Evolutionary conservation across 2,797 vertebrate species (phyloP).

Genomic region (Borostomias antarcticus): DNA sequence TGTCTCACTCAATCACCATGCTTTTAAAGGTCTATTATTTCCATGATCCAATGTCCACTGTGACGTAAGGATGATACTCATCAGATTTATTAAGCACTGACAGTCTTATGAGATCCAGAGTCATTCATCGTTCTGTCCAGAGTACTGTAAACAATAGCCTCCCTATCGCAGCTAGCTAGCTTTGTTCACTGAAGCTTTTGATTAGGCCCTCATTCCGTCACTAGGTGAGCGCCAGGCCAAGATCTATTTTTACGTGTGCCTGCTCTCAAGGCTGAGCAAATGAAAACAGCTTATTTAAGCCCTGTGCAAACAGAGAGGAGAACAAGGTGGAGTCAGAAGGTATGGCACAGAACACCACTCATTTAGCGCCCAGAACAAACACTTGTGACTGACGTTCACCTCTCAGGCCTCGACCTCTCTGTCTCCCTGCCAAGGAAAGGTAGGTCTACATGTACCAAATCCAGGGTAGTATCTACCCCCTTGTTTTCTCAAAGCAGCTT

Average conservation of each 20-base stretch:
- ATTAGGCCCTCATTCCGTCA: conserved; percentile 23
- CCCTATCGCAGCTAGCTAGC: neutral
- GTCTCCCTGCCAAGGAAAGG: neutral
- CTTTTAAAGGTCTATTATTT: neutral
- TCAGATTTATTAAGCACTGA: neutral
- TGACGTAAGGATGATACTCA: neutral
- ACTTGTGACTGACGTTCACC: conserved; percentile 3
- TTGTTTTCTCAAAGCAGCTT: neutral
- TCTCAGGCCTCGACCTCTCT: neutral
- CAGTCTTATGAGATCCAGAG: neutral
- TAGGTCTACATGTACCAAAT: no score
- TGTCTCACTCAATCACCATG: no score
- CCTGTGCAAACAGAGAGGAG: conserved; percentile 27
- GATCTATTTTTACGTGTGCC: conserved; percentile 34
- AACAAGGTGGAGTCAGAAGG: conserved; percentile 1
- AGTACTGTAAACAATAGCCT: neutral
- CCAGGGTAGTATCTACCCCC: neutral
- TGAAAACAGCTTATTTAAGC: conserved; percentile 35
- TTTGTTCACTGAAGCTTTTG: conserved; percentile 14
- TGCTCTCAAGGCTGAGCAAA: conserved; percentile 30
- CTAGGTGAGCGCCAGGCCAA: conserved; percentile 21
- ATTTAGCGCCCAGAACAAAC: conserved; percentile 8
- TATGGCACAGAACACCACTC: neutral
- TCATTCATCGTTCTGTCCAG: conserved; percentile 3
- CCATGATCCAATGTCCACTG: neutral